Conservation (phyloP, 53 echinoderm and acorn worm genomes). For the Holothuria leucospilota region DNA sequence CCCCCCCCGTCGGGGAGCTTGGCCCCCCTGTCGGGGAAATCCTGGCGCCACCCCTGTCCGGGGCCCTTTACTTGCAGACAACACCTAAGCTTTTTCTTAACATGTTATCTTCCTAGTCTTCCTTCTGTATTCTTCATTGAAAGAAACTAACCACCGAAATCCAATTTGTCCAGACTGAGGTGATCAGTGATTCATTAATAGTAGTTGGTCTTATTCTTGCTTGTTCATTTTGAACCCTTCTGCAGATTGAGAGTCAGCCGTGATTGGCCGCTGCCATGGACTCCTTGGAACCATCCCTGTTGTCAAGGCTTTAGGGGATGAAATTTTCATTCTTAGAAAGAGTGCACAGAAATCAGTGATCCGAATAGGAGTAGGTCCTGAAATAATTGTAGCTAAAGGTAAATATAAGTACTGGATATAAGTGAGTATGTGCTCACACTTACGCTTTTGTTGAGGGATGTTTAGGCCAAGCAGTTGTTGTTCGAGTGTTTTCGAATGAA, state of each 20-base stretch:
- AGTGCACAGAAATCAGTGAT: slow-evolving; percentile 71
- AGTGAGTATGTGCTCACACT: no score
- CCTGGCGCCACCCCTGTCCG: no score
- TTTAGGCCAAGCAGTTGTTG: no score
- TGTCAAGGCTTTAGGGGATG: slow-evolving; percentile 76
- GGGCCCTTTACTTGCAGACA: no score
- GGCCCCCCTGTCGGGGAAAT: no score
- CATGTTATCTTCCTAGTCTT: no score
- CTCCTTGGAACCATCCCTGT: slow-evolving; percentile 75
- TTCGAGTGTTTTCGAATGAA: no score
- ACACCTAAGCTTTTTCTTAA: no score
- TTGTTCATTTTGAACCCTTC: slow-evolving; percentile 79
- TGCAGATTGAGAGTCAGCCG: slow-evolving; percentile 57
- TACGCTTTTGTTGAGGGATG: no score
- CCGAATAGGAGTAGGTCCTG: slow-evolving; percentile 72
- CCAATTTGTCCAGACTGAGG: slow-evolving; percentile 77
- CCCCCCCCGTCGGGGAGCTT: no score
- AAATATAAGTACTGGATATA: no score
- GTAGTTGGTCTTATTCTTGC: slow-evolving; percentile 81
- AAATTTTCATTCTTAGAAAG: slow-evolving; percentile 85
- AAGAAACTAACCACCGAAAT: slow-evolving; percentile 63
- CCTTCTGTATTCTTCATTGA: no score
- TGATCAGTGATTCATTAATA: slow-evolving; percentile 62
- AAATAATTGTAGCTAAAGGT: slow-evolving; percentile 71
- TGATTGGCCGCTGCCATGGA: slow-evolving; percentile 78